Conservation (phyloP, 2,797 vertebrate species). For the Gambelia wislizenii region DNA sequence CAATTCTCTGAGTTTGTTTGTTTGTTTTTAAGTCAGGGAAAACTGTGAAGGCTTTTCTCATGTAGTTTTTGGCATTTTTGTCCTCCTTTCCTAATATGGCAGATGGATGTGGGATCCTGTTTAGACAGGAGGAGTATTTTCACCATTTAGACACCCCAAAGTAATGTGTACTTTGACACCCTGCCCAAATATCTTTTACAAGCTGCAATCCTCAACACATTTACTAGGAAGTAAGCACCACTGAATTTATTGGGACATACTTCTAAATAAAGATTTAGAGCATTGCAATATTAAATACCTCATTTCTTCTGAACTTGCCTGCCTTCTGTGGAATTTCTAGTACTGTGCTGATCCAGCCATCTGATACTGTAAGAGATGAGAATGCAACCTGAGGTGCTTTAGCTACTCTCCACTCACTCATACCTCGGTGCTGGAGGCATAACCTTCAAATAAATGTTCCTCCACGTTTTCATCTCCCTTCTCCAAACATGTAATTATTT, state of each 20-base stretch:
- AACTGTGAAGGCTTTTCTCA: no score
- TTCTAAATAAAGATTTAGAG: background rate
- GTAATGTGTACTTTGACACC: background rate
- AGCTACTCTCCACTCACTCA: constrained; percentile 25
- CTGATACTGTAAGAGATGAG: background rate
- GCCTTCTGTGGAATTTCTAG: background rate
- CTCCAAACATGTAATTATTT: constrained; percentile 54
- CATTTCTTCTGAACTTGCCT: background rate
- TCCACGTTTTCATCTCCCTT: constrained; percentile 58
- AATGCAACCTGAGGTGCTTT: constrained; percentile 23
- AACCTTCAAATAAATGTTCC: constrained; percentile 44
- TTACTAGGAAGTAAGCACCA: background rate
- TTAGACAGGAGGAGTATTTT: background rate
- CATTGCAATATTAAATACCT: background rate
- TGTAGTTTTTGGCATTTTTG: no score
- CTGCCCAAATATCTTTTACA: background rate
- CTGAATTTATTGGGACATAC: background rate
- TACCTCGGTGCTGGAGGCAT: constrained; percentile 34
- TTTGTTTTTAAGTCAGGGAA: background rate
- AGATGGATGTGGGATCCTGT: no score
- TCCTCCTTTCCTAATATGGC: no score
- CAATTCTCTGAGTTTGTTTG: no score
- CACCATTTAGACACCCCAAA: background rate
- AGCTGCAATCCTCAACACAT: background rate
- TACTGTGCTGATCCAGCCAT: background rate